Conservation (phyloP, 2,888 invertebrate genomes). For the Poecilus cupreus region DNA sequence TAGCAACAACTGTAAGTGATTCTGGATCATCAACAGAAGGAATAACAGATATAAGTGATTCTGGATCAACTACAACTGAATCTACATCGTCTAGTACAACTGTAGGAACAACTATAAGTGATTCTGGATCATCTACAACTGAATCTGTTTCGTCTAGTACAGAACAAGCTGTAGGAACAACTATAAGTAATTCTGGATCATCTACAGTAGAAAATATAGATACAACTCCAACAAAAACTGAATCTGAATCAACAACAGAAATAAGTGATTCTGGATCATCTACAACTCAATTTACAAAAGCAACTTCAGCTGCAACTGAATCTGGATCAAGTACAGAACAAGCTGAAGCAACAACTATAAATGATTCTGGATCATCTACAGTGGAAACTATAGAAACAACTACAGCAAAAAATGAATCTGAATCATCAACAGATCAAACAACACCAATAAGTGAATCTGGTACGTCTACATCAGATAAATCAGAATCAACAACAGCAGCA, state of each 20-base stretch:
- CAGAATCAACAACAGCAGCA: background rate
- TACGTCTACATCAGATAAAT: background rate
- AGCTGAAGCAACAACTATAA: background rate
- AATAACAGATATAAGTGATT: background rate
- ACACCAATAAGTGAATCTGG: background rate
- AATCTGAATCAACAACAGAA: background rate
- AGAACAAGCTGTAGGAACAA: background rate
- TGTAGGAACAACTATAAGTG: background rate
- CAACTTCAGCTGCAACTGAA: background rate
- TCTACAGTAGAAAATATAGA: background rate
- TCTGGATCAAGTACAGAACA: background rate
- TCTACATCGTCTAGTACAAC: background rate
- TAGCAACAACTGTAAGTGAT: background rate
- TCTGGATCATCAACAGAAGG: background rate
- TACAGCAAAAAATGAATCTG: background rate
- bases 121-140: background rate
- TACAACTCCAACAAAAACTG: background rate
- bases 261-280: background rate
- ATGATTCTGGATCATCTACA: background rate
- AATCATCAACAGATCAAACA: background rate
- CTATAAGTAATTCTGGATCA: background rate
- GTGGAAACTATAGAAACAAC: background rate
- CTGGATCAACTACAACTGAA: background rate
- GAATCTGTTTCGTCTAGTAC: background rate
- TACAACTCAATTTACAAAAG: background rate